These are phyloP conservation scores for Chaetophractus vellerosus DNA, from an alignment of 2,797 vertebrate species.

Conservation along the genomic window DNA sequence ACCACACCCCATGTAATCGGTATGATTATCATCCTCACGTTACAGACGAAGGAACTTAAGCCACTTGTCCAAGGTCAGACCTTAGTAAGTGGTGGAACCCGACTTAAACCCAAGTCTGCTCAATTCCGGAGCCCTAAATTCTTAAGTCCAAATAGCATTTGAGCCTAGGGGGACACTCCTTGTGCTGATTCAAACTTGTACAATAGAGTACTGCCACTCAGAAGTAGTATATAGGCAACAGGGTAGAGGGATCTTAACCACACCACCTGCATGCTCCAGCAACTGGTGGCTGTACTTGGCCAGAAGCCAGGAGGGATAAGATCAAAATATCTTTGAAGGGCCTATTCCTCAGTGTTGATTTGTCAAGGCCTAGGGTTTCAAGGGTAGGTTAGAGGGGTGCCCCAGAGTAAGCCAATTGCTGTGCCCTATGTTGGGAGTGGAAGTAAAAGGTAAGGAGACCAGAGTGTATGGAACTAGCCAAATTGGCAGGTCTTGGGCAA, in stretches of 20 bases:
- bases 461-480: conserved; percentile 62
- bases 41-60: neutral
- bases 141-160: neutral
- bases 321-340: neutral
- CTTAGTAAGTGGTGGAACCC: neutral
- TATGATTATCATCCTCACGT: neutral
- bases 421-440: neutral
- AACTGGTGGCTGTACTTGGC: neutral
- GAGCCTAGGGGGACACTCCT: neutral
- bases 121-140: neutral
- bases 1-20: neutral
- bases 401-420: neutral
- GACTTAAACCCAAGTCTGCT: neutral
- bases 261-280: neutral
- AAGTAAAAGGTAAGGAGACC: conserved; percentile 72
- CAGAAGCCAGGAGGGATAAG: conserved; percentile 27
- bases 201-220: neutral
- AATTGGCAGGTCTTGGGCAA: conserved; percentile 71
- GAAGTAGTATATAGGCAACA: neutral
- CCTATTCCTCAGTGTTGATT: neutral
- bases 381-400: neutral
- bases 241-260: neutral
- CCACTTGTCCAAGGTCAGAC: neutral
- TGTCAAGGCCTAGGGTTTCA: neutral
- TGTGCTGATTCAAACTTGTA: neutral